phyloP scores from a whole-genome alignment of 2,113 vertebrate genomes.

The Nycticebus coucang region DNA sequence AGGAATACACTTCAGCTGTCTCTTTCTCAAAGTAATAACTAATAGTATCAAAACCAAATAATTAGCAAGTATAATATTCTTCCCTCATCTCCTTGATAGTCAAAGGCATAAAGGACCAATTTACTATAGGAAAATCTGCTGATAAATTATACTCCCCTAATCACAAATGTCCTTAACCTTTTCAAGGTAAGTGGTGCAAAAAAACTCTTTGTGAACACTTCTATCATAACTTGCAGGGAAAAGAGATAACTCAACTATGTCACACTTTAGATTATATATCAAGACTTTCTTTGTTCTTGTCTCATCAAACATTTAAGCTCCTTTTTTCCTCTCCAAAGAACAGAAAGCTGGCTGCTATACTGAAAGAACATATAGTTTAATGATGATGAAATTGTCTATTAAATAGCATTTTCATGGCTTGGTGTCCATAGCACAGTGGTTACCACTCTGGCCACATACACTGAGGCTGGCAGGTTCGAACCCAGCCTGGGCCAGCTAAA shows the following conservation, averaged over 20 bases:
- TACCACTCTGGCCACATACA: too few relatives aligned
- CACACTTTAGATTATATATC: background rate
- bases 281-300: background rate
- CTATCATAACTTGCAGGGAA: background rate
- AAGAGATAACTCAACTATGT: background rate
- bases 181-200: constrained; percentile 20
- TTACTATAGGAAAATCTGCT: background rate
- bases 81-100: background rate
- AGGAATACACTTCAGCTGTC: background rate
- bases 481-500: too few relatives aligned
- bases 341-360: background rate
- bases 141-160: background rate
- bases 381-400: background rate
- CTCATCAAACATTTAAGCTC: constrained; percentile 10
- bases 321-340: background rate
- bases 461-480: too few relatives aligned
- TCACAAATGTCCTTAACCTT: background rate
- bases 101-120: constrained; percentile 7
- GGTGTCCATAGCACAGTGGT: too few relatives aligned
- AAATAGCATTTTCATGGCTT: background rate
- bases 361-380: background rate
- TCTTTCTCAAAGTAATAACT: background rate
- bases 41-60: background rate
- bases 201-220: background rate
- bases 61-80: background rate